A percentile compares a stretch with the other conserved stretches of the same genome.
These are phyloP conservation scores for Adelges cooleyi DNA, from an alignment of 1,140 invertebrate genomes.

Conservation along the genomic window DNA sequence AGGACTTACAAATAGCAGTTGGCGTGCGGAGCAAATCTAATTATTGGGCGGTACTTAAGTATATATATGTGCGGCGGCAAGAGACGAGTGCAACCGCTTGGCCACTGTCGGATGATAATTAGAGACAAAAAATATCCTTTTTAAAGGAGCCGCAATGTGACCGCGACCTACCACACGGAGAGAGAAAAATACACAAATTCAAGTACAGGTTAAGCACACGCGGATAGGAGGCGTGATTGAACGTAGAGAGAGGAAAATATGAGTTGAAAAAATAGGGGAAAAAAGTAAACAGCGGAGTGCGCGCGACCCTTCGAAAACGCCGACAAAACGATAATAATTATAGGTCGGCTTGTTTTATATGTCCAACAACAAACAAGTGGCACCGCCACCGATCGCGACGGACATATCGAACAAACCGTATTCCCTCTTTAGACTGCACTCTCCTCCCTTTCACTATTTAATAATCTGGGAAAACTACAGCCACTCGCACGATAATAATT, in stretches of 20 bases:
- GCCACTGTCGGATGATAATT: neutral
- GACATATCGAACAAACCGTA: conserved; percentile 17
- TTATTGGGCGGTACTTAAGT: conserved; percentile 9
- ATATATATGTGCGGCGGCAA: neutral
- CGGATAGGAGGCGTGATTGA: too few species aligned
- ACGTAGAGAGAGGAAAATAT: too few species aligned
- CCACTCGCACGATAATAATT: too few species aligned
- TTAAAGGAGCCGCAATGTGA: neutral
- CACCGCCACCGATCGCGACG: neutral
- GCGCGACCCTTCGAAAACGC: too few species aligned
- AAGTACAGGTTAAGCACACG: too few species aligned
- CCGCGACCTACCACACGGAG: conserved; percentile 11
- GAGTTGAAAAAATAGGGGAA: too few species aligned
- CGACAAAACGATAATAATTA: too few species aligned
- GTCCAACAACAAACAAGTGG: neutral
- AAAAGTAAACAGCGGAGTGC: too few species aligned
- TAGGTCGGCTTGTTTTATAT: too few species aligned
- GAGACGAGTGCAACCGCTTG: neutral
- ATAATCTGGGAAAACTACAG: conserved; percentile 25
- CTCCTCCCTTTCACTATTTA: neutral
- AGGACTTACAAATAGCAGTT: too few species aligned
- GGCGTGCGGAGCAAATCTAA: conserved; percentile 11
- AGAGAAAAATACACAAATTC: too few species aligned
- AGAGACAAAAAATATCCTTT: neutral
- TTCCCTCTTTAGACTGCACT: too few species aligned